Evolutionary conservation across 1,140 invertebrate species (phyloP).

Genomic region (Macrobrachium nipponense): DNA sequence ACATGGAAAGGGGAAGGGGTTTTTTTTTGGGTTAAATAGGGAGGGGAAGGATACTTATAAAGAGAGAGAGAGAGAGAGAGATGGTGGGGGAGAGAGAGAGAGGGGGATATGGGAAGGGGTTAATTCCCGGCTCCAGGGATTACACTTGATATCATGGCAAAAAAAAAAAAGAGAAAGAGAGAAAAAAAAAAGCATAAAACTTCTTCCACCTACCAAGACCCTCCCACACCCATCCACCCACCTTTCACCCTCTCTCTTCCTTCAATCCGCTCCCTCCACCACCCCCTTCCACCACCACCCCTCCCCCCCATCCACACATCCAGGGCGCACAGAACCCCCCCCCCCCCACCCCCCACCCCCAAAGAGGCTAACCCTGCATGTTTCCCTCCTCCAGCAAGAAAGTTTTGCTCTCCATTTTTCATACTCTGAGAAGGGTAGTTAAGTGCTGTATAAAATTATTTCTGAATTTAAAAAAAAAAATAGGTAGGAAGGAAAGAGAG

Average conservation of each 20-base stretch:
- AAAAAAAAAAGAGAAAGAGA: not conserved
- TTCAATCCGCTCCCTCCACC: not conserved
- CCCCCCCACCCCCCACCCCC: too few species aligned
- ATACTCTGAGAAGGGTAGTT: too few species aligned
- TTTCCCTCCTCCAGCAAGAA: too few species aligned
- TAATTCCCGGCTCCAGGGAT: not conserved
- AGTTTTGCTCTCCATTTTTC: too few species aligned
- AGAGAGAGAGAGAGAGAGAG: conserved; percentile 28
- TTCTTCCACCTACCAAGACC: not conserved
- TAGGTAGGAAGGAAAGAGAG: not conserved
- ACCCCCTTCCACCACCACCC: not conserved
- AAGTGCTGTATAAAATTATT: too few species aligned
- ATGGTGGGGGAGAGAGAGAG: not conserved
- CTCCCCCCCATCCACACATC: too few species aligned
- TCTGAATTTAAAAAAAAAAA: too few species aligned
- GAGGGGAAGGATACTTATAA: too few species aligned
- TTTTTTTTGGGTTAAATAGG: too few species aligned
- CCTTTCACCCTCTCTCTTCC: not conserved
- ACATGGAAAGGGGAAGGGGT: not conserved
- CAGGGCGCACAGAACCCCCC: too few species aligned
- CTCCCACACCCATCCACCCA: not conserved
- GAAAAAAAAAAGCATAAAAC: not conserved
- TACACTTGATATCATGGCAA: too few species aligned
- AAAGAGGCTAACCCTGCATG: too few species aligned
- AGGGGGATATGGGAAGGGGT: conserved; percentile 5